Evolutionary conservation across 1,140 invertebrate species (phyloP).

Genomic region (Drosophila bipectinata): DNA sequence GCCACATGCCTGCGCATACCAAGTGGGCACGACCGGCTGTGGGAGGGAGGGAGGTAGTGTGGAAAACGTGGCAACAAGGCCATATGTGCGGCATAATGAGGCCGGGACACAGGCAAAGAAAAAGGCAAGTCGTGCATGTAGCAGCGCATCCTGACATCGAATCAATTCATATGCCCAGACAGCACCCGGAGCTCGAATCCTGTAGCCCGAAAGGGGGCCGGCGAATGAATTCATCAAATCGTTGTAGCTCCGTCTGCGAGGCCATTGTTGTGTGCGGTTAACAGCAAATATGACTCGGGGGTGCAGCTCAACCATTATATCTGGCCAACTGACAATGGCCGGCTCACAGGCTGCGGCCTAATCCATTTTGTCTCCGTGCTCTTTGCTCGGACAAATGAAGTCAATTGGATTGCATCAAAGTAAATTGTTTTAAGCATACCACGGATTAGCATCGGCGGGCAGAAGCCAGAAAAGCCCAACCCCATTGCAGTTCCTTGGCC

Average conservation of each 20-base stretch:
- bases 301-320: slow-evolving; percentile 51
- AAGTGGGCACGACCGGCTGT: slow-evolving; percentile 54
- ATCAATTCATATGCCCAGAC: slow-evolving; percentile 73
- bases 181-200: too few relatives aligned
- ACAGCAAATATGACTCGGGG: slow-evolving; percentile 73
- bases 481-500: slow-evolving; percentile 63
- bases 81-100: slow-evolving; percentile 81
- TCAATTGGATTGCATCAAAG: slow-evolving; percentile 82
- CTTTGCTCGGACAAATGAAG: slow-evolving; percentile 72
- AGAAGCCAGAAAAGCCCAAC: not conserved
- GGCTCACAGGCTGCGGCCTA: slow-evolving; percentile 50
- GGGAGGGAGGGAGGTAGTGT: slow-evolving; percentile 9
- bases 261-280: slow-evolving; percentile 71
- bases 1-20: slow-evolving; percentile 80
- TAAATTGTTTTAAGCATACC: slow-evolving; percentile 79
- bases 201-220: not conserved
- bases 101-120: slow-evolving; percentile 27
- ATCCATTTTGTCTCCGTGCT: slow-evolving; percentile 74
- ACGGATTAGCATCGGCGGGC: slow-evolving; percentile 68
- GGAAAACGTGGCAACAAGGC: slow-evolving; percentile 43
- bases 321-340: slow-evolving; percentile 33
- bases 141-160: slow-evolving; percentile 67
- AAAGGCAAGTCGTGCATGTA: slow-evolving; percentile 75
- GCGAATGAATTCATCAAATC: slow-evolving; percentile 71
- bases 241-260: not conserved